These are phyloP conservation scores for Mormyrus proboscirostris DNA, from an alignment of 2,797 vertebrate species.

Conservation along the genomic window DNA sequence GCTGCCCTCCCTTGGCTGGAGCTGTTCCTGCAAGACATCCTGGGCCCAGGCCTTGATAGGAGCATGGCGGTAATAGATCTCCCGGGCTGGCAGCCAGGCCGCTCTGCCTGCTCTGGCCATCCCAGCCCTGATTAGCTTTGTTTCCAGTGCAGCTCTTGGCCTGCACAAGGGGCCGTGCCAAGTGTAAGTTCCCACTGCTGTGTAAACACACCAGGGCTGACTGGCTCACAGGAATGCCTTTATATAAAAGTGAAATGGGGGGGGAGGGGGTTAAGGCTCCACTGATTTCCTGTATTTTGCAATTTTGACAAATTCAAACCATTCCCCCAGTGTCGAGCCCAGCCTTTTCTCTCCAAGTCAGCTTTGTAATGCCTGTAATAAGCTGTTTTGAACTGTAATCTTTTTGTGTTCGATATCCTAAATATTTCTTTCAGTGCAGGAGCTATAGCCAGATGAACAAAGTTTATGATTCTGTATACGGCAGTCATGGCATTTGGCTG, in stretches of 20 bases:
- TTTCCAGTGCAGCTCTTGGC: constrained; percentile 60
- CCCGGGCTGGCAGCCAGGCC: constrained; percentile 56
- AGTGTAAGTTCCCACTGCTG: constrained; percentile 60
- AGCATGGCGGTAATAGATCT: constrained; percentile 52
- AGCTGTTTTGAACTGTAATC: background rate
- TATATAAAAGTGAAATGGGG: constrained; percentile 69
- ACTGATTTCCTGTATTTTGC: constrained; percentile 56
- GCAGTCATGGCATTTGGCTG: background rate
- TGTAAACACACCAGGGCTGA: constrained; percentile 70
- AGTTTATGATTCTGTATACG: background rate
- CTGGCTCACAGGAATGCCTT: constrained; percentile 68
- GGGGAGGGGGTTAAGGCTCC: constrained; percentile 39
- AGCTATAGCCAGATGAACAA: background rate
- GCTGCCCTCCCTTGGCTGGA: constrained; percentile 41
- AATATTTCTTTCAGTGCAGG: background rate
- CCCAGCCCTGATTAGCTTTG: constrained; percentile 60
- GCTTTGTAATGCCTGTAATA: background rate
- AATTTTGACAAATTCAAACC: background rate
- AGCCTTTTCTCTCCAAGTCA: background rate
- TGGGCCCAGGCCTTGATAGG: constrained; percentile 37
- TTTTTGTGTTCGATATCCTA: background rate
- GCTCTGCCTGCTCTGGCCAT: constrained; percentile 21
- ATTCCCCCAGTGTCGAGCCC: background rate
- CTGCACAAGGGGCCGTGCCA: constrained; percentile 49
- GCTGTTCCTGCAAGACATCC: constrained; percentile 36